phyloP scores from a whole-genome alignment of 35 echinoderm and acorn worm species.

The Chiridota heheva region DNA sequence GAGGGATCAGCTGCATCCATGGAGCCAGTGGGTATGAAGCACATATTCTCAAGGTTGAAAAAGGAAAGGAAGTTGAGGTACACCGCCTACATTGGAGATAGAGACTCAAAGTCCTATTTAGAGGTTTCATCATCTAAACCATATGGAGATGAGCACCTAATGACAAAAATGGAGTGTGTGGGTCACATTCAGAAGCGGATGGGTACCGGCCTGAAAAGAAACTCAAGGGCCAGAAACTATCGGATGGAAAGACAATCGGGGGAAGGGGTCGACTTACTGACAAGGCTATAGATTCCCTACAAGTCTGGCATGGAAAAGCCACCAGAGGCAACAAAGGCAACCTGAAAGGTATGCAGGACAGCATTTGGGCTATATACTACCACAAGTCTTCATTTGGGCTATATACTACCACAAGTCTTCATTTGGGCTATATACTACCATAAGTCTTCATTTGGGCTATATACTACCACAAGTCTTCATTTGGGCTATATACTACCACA shows the following conservation, averaged over 20 bases:
- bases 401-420: no score
- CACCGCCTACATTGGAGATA: constrained; percentile 31
- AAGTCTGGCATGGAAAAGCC: constrained; percentile 53
- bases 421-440: no score
- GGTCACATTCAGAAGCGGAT: constrained; percentile 31
- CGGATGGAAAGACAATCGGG: constrained; percentile 36
- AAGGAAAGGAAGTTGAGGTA: not conserved
- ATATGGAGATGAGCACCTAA: not conserved
- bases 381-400: no score
- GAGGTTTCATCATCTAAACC: not conserved
- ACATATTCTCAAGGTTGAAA: not conserved
- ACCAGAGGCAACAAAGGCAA: constrained; percentile 41
- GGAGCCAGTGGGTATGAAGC: constrained; percentile 4
- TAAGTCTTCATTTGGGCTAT: no score
- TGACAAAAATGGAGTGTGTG: constrained; percentile 37
- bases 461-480: no score
- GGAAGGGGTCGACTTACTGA: constrained; percentile 45
- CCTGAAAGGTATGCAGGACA: constrained; percentile 28
- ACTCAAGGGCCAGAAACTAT: not conserved
- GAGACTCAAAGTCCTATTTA: not conserved
- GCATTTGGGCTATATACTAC: constrained; percentile 32
- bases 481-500: no score
- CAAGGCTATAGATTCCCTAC: constrained; percentile 32
- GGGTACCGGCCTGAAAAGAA: not conserved
- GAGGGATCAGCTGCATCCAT: constrained; percentile 12